Conservation (phyloP, 2,113 vertebrate genomes). For the Prochilodus magdalenae region DNA sequence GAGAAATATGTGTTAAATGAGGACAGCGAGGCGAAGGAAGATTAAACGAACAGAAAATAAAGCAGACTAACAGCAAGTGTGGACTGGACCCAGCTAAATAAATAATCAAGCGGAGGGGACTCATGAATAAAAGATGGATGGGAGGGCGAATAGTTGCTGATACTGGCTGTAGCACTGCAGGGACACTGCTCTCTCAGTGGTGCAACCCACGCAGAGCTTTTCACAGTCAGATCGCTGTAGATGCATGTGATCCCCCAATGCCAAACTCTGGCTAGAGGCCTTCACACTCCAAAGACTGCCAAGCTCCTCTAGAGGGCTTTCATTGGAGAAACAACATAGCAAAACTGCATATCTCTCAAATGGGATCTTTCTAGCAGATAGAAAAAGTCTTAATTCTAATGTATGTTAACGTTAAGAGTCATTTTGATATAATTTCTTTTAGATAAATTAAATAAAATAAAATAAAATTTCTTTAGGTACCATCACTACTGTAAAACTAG, state of each 20-base stretch:
- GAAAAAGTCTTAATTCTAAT: no score
- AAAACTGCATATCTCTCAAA: no score
- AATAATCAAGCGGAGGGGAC: slow-evolving; percentile 50
- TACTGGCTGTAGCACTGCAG: neutral
- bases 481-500: no score
- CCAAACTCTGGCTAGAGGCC: slow-evolving; percentile 15
- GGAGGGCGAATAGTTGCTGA: slow-evolving; percentile 17
- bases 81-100: slow-evolving; percentile 46
- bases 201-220: neutral
- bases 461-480: no score
- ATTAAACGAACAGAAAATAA: slow-evolving; percentile 23
- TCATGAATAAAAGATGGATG: slow-evolving; percentile 46
- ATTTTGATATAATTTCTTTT: no score
- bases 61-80: slow-evolving; percentile 34
- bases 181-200: slow-evolving; percentile 9
- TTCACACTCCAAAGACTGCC: slow-evolving; percentile 1
- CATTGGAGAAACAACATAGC: neutral
- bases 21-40: slow-evolving; percentile 19
- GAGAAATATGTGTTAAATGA: slow-evolving; percentile 7
- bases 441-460: no score
- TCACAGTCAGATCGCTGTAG: slow-evolving; percentile 9
- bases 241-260: neutral
- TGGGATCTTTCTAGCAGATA: no score
- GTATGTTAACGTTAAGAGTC: no score
- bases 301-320: slow-evolving; percentile 8